Evolutionary conservation across 2,888 invertebrate genomes (phyloP).

Genomic region (Leucophenga maculata): DNA sequence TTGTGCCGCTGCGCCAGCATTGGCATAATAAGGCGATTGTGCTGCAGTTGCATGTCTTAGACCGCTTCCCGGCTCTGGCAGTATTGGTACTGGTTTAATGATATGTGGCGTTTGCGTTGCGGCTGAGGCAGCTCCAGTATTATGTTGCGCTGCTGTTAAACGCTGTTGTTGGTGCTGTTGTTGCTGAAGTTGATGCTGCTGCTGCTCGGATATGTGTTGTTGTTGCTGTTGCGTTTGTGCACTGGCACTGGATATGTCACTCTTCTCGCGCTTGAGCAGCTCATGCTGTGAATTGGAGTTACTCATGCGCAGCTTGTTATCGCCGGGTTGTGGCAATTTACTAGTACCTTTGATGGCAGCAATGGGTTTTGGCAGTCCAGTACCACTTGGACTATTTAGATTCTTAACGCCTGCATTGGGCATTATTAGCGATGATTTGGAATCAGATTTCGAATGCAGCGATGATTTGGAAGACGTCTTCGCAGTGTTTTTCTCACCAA

Average conservation of each 20-base stretch:
- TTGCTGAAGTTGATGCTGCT: conserved; percentile 35
- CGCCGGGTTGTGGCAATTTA: conserved; percentile 78
- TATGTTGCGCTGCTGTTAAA: conserved; percentile 4
- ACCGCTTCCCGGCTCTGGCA: conserved; percentile 35
- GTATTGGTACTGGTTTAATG: conserved; percentile 50
- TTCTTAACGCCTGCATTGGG: conserved; percentile 44
- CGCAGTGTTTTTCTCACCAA: conserved; percentile 71
- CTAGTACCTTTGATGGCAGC: conserved; percentile 93
- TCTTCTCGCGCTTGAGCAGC: conserved; percentile 74
- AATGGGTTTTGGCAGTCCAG: conserved; percentile 91
- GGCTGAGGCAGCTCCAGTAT: conserved; percentile 29
- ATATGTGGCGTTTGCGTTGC: conserved; percentile 51
- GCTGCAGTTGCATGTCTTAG: conserved; percentile 24
- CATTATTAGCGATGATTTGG: conserved; percentile 66
- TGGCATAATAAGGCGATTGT: conserved; percentile 54
- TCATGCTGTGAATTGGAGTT: conserved; percentile 47
- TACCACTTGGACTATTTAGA: conserved; percentile 68
- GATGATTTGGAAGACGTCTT: conserved; percentile 73
- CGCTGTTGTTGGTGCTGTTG: conserved; percentile 37
- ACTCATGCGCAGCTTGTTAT: conserved; percentile 47
- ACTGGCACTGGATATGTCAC: conserved; percentile 69
- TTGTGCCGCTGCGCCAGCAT: conserved; percentile 40
- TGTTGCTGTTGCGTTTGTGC: conserved; percentile 38
- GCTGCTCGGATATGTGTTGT: conserved; percentile 52
- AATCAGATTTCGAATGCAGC: conserved; percentile 67